phyloP scores from a whole-genome alignment of 2,797 vertebrate genomes.

The Hoplostethus atlanticus region DNA sequence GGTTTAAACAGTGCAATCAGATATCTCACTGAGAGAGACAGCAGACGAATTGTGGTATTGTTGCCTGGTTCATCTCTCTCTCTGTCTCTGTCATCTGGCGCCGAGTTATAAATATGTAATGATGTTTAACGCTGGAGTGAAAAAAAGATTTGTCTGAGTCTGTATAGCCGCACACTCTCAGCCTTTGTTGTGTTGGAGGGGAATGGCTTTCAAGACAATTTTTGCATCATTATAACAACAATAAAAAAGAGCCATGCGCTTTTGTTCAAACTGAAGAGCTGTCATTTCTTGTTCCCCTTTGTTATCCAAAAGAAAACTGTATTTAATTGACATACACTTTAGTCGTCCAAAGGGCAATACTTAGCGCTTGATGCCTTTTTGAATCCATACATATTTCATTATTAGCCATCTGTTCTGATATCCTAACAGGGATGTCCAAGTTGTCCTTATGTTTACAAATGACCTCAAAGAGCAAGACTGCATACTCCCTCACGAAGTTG shows the following conservation, averaged over 20 bases:
- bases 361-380: slow-evolving; percentile 30
- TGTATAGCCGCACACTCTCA: slow-evolving; percentile 67
- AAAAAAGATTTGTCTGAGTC: slow-evolving; percentile 80
- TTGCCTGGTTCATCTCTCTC: slow-evolving; percentile 74
- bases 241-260: slow-evolving; percentile 51
- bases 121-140: slow-evolving; percentile 82
- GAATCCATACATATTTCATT: slow-evolving; percentile 57
- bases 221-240: slow-evolving; percentile 68
- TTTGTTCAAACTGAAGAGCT: slow-evolving; percentile 49
- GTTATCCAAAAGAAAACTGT: slow-evolving; percentile 50
- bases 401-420: slow-evolving; percentile 57
- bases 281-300: slow-evolving; percentile 39
- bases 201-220: slow-evolving; percentile 70
- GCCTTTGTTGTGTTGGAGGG: slow-evolving; percentile 68
- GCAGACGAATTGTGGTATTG: slow-evolving; percentile 71
- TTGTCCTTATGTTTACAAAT: slow-evolving; percentile 51
- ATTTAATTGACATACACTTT: slow-evolving; percentile 41
- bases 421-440: slow-evolving; percentile 45
- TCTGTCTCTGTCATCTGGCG: slow-evolving; percentile 82
- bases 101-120: slow-evolving; percentile 87
- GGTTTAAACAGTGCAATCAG: slow-evolving; percentile 82
- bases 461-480: slow-evolving; percentile 28
- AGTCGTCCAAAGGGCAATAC: slow-evolving; percentile 38
- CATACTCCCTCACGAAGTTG: slow-evolving; percentile 2
- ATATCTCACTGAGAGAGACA: slow-evolving; percentile 74